Base-by-base conservation (phyloP, 1,140 invertebrate genomes). In the Linepithema humile region DNA sequence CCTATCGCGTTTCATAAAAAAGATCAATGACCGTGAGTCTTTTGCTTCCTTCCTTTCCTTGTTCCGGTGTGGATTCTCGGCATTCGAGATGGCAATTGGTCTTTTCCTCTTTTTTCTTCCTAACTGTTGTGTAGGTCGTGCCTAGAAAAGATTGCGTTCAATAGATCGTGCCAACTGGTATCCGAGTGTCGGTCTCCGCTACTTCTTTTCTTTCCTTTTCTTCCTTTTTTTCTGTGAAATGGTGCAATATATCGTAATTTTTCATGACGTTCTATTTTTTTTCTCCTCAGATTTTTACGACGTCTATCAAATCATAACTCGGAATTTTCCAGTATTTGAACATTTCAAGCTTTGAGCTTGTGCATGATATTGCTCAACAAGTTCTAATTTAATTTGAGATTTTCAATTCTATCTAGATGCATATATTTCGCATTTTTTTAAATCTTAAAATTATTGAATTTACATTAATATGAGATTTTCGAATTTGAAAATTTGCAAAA, bases 151-250 rank as follows among this genome's bases (percentile, higher is more conserved):
- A 84, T 86, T 85, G 83, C 85, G 65, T 82, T 85, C 84, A 85
- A 86, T 86, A 86, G 85, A 84, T 86, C 84, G 85, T 86, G 85
- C 85, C 85, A 86, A 86, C 85, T 80, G 85, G 85, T 86, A 86
- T 75, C 83, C 85, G 57, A 57, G 20, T 55, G 69, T 55, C 69
- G 69, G 48, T 29, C 48, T 23, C 69, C 7, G 35, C 6, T 10
- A 53, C 48, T 45, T 26, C 38, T 72, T 72, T 72, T 72, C 38
- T 35, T 6, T 72, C 55, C 26, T 48, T 55, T 38, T 20, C 23
- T 53, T 7, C 69, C 55, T 35, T 72, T 20, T 48, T 72, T 72
- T 72, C 9, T 17, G 69, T 32, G 32, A 72, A 32, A 72, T 72
- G 45, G 69, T 72, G 69, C 48, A 0, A 48, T 20, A 72, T 48